A percentile compares a stretch with the other conserved stretches of the same genome.
Conservation (phyloP, 92 coral and sea anemone genomes). For the Bergia sp. region DNA sequence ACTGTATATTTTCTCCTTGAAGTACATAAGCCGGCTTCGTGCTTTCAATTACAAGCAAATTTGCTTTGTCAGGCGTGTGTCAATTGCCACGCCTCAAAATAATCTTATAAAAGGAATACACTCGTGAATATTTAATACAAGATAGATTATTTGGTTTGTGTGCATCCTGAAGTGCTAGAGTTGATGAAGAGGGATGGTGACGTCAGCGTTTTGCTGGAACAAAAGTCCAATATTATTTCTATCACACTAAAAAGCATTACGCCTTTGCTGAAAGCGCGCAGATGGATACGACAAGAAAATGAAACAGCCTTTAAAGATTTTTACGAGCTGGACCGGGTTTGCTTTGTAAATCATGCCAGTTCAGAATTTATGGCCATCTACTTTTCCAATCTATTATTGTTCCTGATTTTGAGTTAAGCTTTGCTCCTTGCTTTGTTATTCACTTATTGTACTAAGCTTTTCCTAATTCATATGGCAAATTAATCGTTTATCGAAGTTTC, state of each 20-base stretch:
- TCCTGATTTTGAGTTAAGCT: neutral
- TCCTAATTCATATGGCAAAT: constrained; percentile 25
- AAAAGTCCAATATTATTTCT: constrained; percentile 30
- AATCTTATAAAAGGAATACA: constrained; percentile 6
- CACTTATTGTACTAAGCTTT: constrained; percentile 1
- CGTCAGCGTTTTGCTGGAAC: constrained; percentile 24
- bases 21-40: neutral
- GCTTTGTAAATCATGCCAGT: neutral
- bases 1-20: constrained; percentile 6
- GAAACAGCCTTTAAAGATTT: neutral
- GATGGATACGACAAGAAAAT: neutral
- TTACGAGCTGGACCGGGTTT: neutral
- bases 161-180: constrained; percentile 15
- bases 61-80: neutral
- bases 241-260: neutral
- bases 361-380: neutral
- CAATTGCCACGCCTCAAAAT: constrained; percentile 19
- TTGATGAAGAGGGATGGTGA: constrained; percentile 18
- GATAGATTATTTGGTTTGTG: constrained; percentile 4
- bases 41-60: constrained; percentile 14
- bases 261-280: neutral
- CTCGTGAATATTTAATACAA: constrained; percentile 37
- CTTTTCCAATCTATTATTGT: neutral
- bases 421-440: neutral
- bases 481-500: constrained; percentile 14